Conservation (phyloP, 1,140 invertebrate genomes). For the Drosophila athabasca region DNA sequence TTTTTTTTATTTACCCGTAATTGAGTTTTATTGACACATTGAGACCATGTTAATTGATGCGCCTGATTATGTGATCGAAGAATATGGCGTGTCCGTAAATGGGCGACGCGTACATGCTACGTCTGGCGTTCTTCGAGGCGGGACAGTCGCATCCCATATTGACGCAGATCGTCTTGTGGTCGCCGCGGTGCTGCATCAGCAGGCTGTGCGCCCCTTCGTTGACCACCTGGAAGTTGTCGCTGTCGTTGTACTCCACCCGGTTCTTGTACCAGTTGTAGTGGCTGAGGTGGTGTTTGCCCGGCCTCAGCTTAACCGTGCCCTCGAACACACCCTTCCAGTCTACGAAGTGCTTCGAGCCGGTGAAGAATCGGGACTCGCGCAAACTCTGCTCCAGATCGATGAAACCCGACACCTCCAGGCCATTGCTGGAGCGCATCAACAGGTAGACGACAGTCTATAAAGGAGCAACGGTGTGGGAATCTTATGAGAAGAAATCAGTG, state of each 20-base stretch:
- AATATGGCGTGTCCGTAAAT: constrained; percentile 58
- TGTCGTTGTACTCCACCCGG: constrained; percentile 25
- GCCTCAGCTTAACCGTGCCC: constrained; percentile 32
- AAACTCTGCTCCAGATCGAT: constrained; percentile 55
- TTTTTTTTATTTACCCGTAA: constrained; percentile 2
- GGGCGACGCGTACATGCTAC: constrained; percentile 32
- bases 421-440: constrained; percentile 40
- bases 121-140: constrained; percentile 13
- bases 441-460: constrained; percentile 49
- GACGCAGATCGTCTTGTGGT: constrained; percentile 57
- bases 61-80: constrained; percentile 52
- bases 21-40: constrained; percentile 23
- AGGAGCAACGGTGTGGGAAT: not conserved
- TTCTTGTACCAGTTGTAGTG: constrained; percentile 49
- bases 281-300: constrained; percentile 33
- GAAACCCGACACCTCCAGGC: constrained; percentile 46
- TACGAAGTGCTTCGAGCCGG: not conserved
- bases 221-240: constrained; percentile 38
- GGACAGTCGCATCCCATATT: constrained; percentile 29
- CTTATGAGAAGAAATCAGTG: not conserved
- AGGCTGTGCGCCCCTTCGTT: constrained; percentile 44
- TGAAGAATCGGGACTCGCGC: constrained; percentile 9
- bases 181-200: constrained; percentile 44
- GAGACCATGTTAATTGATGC: constrained; percentile 50
- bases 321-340: constrained; percentile 53